Base-by-base conservation (phyloP, 2,888 invertebrate species). In the Eutolmus rufibarbis region DNA sequence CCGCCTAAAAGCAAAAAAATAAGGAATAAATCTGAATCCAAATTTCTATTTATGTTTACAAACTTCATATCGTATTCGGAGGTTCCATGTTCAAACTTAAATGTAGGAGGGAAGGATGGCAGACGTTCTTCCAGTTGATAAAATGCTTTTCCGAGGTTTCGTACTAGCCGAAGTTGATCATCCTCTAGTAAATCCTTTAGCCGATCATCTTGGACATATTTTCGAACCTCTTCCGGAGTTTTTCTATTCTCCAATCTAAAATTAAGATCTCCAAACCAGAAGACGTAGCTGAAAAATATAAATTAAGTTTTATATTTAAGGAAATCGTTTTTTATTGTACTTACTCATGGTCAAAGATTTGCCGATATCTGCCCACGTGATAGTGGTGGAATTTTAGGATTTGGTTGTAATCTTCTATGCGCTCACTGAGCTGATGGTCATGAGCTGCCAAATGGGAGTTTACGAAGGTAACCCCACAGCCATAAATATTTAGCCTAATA, bases 371-470 rank as follows among this genome's bases (percentile, higher is more conserved):
- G 57, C 94, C 93, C 19, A 95, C 95, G 90, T 96, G 95, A 91
- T 97, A 98, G 87, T 94, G 94, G 92, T 98, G 98, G 89, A 96
- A 95, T 89, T 96, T 96, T 74, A 98, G 93, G 88, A 98, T 98
- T 37, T 95, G 95, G 91, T 97, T 96, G 92, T 97, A 98, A 92
- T 98, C 98, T 90, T 95, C 95, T 87, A 98, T 95, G 87, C 98
- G 94, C 89, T 97, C 97, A n/a, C 96, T 95, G 85, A 97, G 93
- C 89, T 96, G 94, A 90, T 97, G 95, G 91, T 97, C 97, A 91
- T 98, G 98, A 4, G 98, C 97, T 2, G 98, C 96, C 89, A 99
- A 93, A 92, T 99, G 98, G 78, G 96, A 95, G 91, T 98, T 98
- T 9, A 98, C 96, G 87, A 98, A 94, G 91, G 98, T 97, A 85